Base-by-base conservation (phyloP, 2,113 vertebrate species). In the Proterorhinus semilunaris region DNA sequence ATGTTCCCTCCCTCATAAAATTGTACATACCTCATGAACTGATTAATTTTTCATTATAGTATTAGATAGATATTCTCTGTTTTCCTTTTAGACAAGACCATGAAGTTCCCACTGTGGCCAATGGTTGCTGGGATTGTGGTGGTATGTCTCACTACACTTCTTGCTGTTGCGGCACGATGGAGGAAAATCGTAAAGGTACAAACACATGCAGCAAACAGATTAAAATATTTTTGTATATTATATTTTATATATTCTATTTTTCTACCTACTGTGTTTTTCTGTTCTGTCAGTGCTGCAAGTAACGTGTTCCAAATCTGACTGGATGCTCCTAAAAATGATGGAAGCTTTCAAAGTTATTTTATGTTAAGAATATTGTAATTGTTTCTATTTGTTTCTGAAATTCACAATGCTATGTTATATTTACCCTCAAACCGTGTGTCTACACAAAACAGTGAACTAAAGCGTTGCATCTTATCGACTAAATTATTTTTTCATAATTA, bases 61-160 rank as follows among this genome's bases (percentile, higher is more conserved):
- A 36, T 36, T 36, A 36, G 27, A 36, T 36, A 3, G 27, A 36
- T 36, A 36, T 36, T 10, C 36, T 46, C 42, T 6, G n/a, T 61
- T 61, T 42, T 8, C 36, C 13, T 75, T 36, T n/a, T 54, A 94
- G 93, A 87, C 9, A 88, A 71, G 69, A 79, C 75, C 16, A 0
- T 83, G 3, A 88, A 85, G 73, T 88, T 93, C 49, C 92, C 92
- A 7, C 16, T 91, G 64, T 72, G 81, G 63, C 91, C 93, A 12
- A 71, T 84, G 11, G 82, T 93, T 49, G 89, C 93, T 11, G 93
- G 88, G 0, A 0, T 90, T 15, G 91, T 94, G 63, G 91, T 94
- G 48, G 75, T 93, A 27, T 9, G 3, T 9, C 66, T 81, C 2
- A 93, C 93, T 10, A 6, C 48, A 0, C 0, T 93, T 36, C 82